A percentile compares a stretch with the other conserved stretches of the same genome.
These are phyloP conservation scores for Sphyrna mokarran DNA, from an alignment of 2,113 vertebrate species.

Conservation along the genomic window DNA sequence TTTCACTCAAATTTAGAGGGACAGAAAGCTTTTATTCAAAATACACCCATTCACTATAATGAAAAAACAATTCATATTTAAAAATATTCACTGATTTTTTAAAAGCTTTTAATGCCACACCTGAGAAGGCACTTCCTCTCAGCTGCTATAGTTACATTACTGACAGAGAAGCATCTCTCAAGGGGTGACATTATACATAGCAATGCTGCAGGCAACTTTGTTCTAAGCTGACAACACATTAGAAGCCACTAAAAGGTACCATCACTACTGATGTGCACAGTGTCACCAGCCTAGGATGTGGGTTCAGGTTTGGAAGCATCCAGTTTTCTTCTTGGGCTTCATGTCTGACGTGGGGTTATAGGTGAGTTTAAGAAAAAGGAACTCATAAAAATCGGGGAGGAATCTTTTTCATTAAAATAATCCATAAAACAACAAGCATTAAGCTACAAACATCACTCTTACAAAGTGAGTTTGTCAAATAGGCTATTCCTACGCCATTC, in stretches of 20 bases:
- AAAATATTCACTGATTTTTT: not conserved
- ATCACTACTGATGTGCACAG: not conserved
- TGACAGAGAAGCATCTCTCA: not conserved
- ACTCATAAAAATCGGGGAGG: not conserved
- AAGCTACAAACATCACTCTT: not conserved
- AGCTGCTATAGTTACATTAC: not conserved
- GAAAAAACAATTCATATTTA: not conserved
- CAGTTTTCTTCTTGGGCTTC: not conserved
- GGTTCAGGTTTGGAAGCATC: not conserved
- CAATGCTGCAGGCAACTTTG: not conserved
- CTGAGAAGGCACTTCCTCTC: not conserved
- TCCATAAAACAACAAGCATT: not conserved
- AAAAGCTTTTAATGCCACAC: not conserved
- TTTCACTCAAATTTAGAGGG: not conserved
- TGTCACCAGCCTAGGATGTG: not conserved
- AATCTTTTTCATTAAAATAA: not conserved
- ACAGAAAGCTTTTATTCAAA: not conserved
- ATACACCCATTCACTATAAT: not conserved
- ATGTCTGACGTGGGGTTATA: not conserved
- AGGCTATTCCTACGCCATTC: not conserved
- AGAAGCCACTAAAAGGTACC: not conserved
- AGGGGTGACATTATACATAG: not conserved
- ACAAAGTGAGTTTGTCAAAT: not conserved
- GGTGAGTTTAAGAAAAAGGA: not conserved
- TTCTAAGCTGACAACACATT: not conserved